These are phyloP conservation scores for Drosophila santomea DNA, from an alignment of 1,140 invertebrate genomes.

Conservation along the genomic window DNA sequence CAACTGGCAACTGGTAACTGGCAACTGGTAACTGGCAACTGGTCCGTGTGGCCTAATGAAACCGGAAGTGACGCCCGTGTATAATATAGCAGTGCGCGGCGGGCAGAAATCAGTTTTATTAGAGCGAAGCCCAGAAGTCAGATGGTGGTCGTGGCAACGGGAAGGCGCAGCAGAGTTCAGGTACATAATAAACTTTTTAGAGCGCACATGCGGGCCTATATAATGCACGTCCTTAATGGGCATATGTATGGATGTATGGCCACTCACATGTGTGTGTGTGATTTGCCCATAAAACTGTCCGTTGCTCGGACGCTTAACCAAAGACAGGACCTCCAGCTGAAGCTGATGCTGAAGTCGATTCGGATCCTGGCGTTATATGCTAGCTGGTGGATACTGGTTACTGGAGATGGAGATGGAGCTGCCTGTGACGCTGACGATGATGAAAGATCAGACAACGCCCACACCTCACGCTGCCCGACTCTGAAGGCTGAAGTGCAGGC, in stretches of 20 bases:
- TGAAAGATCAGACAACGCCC: conserved; percentile 78
- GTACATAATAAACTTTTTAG: conserved; percentile 63
- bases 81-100: conserved; percentile 47
- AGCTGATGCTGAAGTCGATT: neutral
- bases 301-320: conserved; percentile 51
- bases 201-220: conserved; percentile 56
- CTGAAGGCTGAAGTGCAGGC: conserved; percentile 58
- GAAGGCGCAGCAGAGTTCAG: conserved; percentile 15
- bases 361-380: neutral
- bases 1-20: conserved; percentile 57
- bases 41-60: conserved; percentile 59
- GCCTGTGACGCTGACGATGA: conserved; percentile 65
- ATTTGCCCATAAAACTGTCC: conserved; percentile 66
- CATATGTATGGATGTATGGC: conserved; percentile 7
- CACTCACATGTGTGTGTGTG: conserved; percentile 14
- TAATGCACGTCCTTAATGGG: conserved; percentile 42
- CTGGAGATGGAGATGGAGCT: conserved; percentile 6
- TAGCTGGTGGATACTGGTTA: conserved; percentile 4
- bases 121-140: conserved; percentile 48
- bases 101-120: conserved; percentile 59
- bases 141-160: conserved; percentile 16
- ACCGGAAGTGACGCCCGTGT: conserved; percentile 67
- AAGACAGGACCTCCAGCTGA: conserved; percentile 6
- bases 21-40: conserved; percentile 60
- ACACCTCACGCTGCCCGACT: conserved; percentile 60